A percentile compares a stretch with the other conserved stretches of the same genome.
Evolutionary conservation across 2,888 invertebrate species (phyloP).

Genomic region (Meiosimyza decipiens): DNA sequence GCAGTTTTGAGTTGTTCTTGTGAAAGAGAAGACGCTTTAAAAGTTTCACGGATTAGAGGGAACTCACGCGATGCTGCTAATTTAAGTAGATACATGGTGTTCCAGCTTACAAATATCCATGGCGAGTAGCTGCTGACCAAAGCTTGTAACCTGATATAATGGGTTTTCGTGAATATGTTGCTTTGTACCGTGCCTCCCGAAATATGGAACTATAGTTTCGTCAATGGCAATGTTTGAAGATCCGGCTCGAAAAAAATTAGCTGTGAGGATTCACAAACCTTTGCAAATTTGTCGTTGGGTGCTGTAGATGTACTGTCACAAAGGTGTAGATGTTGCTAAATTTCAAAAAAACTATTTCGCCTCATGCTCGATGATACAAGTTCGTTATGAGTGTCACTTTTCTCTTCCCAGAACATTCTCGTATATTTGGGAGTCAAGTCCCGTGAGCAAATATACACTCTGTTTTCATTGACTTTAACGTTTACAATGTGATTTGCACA

Average conservation of each 20-base stretch:
- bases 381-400: constrained; percentile 33
- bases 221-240: constrained; percentile 35
- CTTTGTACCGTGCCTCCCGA: neutral
- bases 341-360: constrained; percentile 5
- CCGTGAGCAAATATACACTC: constrained; percentile 37
- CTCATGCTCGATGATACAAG: constrained; percentile 30
- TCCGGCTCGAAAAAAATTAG: constrained; percentile 32
- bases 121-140: constrained; percentile 35
- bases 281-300: constrained; percentile 29
- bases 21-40: no score
- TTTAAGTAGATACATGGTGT: no score
- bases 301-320: constrained; percentile 29
- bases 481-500: constrained; percentile 36
- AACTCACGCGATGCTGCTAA: no score
- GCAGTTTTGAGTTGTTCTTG: no score
- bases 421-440: constrained; percentile 40
- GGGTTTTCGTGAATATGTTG: constrained; percentile 36
- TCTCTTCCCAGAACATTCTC: constrained; percentile 40
- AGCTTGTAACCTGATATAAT: constrained; percentile 36
- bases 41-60: no score
- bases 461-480: constrained; percentile 30
- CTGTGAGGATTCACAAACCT: constrained; percentile 28
- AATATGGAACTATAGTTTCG: constrained; percentile 32
- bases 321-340: neutral
- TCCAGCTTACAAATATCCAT: constrained; percentile 38